A percentile compares a stretch with the other conserved stretches of the same genome.
These are phyloP conservation scores for Rhyzopertha dominica DNA, from an alignment of 1,140 invertebrate species.

Conservation along the genomic window DNA sequence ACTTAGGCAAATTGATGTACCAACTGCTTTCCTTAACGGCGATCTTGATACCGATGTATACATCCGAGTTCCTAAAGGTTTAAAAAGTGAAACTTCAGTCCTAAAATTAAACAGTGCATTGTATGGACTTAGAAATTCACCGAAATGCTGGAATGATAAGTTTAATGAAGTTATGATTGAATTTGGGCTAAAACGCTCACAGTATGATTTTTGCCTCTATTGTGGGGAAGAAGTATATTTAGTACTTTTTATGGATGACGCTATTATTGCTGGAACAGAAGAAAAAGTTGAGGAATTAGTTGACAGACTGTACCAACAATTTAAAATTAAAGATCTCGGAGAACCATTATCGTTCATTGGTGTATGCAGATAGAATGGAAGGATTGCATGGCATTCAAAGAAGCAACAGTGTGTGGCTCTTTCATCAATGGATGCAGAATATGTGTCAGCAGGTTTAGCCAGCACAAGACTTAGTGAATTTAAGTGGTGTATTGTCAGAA, in stretches of 20 bases:
- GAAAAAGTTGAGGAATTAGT: too few species aligned
- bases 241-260: slow-evolving; percentile 10
- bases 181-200: slow-evolving; percentile 3
- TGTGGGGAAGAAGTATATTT: slow-evolving; percentile 1
- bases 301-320: too few species aligned
- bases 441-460: too few species aligned
- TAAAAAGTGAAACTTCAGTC: slow-evolving; percentile 1
- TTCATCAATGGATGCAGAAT: too few species aligned
- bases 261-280: too few species aligned
- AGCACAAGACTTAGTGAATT: too few species aligned
- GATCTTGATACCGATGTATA: slow-evolving; percentile 6
- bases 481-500: too few species aligned
- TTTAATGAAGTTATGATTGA: slow-evolving; percentile 12
- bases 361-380: too few species aligned
- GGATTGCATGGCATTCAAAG: too few species aligned
- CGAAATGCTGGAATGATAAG: slow-evolving; percentile 15
- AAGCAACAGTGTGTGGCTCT: too few species aligned
- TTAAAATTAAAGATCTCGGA: too few species aligned
- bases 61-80: slow-evolving; percentile 8
- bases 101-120: slow-evolving; percentile 17
- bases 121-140: slow-evolving; percentile 13
- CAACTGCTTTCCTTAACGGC: slow-evolving; percentile 13
- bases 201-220: slow-evolving; percentile 9
- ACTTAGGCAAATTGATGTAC: slow-evolving; percentile 11
- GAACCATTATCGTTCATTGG: too few species aligned